These are phyloP conservation scores for Gallinago paraguaiae DNA, from an alignment of 2,113 vertebrate species.

Conservation along the genomic window DNA sequence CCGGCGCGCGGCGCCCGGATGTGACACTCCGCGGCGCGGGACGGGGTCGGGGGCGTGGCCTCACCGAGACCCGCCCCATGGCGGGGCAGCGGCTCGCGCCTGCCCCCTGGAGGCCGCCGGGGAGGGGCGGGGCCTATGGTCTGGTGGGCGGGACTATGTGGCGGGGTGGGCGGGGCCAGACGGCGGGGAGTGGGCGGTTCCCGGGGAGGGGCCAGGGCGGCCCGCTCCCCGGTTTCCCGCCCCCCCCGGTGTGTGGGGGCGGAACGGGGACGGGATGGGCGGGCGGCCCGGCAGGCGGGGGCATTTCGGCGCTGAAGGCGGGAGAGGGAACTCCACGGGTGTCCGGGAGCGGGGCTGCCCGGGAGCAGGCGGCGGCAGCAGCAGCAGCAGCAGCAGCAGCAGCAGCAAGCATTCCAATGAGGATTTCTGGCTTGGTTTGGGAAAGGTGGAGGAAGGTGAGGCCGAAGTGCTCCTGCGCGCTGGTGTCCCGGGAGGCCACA, in stretches of 20 bases:
- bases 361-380: neutral
- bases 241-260: too few relatives aligned
- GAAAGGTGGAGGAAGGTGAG: too few relatives aligned
- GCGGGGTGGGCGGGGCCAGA: neutral
- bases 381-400: neutral
- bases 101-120: neutral
- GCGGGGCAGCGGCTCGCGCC: neutral
- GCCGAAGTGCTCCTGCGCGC: neutral
- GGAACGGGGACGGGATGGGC: neutral
- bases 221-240: too few relatives aligned
- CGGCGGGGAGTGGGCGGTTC: neutral
- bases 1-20: neutral
- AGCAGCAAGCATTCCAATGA: neutral
- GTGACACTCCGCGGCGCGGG: neutral
- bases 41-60: neutral
- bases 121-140: neutral
- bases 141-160: neutral
- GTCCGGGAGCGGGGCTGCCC: neutral
- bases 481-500: neutral
- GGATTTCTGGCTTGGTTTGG: neutral
- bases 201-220: fast-evolving
- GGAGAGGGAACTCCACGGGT: neutral
- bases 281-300: neutral
- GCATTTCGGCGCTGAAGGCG: neutral
- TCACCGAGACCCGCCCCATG: neutral